Conservation (phyloP, 1,140 invertebrate genomes). For the Diuraphis noxia region DNA sequence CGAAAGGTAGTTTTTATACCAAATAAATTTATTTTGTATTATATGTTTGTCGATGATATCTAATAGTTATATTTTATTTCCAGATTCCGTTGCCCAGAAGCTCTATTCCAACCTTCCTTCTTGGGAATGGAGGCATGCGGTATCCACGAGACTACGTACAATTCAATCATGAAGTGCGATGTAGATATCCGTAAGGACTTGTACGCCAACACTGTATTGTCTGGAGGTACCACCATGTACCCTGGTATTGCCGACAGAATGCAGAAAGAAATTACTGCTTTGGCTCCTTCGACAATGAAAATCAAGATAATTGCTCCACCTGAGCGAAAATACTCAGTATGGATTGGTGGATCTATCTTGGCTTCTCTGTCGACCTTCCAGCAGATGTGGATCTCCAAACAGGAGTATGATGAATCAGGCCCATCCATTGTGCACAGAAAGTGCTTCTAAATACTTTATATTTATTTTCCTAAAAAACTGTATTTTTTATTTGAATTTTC, state of each 20-base stretch:
- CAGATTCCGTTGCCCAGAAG: constrained; percentile 96
- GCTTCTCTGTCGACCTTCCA: constrained; percentile 87
- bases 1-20: constrained; percentile 46
- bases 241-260: constrained; percentile 83
- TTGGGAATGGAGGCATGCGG: constrained; percentile 93
- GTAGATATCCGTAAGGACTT: constrained; percentile 92
- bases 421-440: constrained; percentile 93
- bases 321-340: constrained; percentile 83
- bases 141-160: constrained; percentile 94
- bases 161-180: constrained; percentile 97
- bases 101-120: constrained; percentile 94
- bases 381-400: constrained; percentile 95
- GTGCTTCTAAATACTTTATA: constrained; percentile 78
- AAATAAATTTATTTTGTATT: not conserved
- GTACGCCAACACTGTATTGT: constrained; percentile 94
- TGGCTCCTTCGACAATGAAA: constrained; percentile 76
- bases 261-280: constrained; percentile 76
- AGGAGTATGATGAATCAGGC: constrained; percentile 93
- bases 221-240: constrained; percentile 96
- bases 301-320: constrained; percentile 84
- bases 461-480: constrained; percentile 51
- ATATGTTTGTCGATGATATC: not conserved
- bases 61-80: constrained; percentile 72
- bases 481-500: constrained; percentile 53
- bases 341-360: constrained; percentile 86